Conservation (phyloP, 2,113 vertebrate species). For the Tricholaema leucomelas region DNA sequence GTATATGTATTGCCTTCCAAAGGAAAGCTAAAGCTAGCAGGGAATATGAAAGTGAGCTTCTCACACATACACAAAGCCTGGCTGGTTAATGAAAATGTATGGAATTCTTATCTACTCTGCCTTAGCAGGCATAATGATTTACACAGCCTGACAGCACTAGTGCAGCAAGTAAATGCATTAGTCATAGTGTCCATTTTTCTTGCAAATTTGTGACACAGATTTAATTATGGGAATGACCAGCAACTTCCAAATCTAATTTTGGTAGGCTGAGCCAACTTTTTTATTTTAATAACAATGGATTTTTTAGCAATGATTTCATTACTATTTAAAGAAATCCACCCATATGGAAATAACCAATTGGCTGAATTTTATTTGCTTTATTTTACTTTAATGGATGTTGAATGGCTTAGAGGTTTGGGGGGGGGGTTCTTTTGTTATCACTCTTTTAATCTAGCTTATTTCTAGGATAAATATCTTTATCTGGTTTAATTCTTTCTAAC, state of each 20-base stretch:
- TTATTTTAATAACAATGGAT: slow-evolving; percentile 83
- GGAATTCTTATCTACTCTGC: slow-evolving; percentile 73
- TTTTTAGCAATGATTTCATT: slow-evolving; percentile 83
- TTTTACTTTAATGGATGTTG: slow-evolving; percentile 71
- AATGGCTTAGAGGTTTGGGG: slow-evolving; percentile 8
- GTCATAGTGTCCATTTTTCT: slow-evolving; percentile 83
- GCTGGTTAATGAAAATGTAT: slow-evolving; percentile 73
- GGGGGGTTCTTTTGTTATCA: neutral
- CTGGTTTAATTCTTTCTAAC: neutral
- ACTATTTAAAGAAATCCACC: slow-evolving; percentile 80
- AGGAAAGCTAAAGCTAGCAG: neutral
- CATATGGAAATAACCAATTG: slow-evolving; percentile 76
- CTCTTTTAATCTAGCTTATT: neutral
- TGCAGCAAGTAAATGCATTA: slow-evolving; percentile 83
- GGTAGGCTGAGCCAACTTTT: slow-evolving; percentile 78
- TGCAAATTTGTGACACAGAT: slow-evolving; percentile 86
- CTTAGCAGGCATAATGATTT: slow-evolving; percentile 72
- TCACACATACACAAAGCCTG: slow-evolving; percentile 24
- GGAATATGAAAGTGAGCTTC: neutral
- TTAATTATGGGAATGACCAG: slow-evolving; percentile 86
- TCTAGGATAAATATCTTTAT: neutral
- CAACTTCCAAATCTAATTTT: slow-evolving; percentile 88
- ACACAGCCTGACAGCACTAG: slow-evolving; percentile 76
- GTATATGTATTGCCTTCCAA: neutral
- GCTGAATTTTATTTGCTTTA: slow-evolving; percentile 68